Percentiles rank a stretch among this genome's conserved stretches.
Conservation (phyloP, 2,797 vertebrate genomes). For the Cirrhinus molitorella region DNA sequence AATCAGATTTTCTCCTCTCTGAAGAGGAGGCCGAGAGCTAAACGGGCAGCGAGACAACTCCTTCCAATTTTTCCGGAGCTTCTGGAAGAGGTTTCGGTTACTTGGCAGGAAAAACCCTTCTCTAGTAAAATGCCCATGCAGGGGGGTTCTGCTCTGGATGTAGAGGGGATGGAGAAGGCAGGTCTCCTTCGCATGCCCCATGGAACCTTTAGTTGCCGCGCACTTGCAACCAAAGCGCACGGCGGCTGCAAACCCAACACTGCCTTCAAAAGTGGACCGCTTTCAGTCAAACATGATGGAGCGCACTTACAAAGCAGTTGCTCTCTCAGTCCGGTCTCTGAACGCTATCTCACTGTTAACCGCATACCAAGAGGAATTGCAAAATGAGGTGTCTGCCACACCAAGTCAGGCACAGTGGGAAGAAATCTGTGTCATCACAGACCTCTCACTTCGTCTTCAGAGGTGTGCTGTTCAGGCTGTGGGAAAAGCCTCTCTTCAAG, state of each 20-base stretch:
- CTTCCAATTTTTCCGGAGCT: background rate
- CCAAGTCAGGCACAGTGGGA: constrained; percentile 1
- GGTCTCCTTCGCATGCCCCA: too few relatives aligned
- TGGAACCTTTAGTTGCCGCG: background rate
- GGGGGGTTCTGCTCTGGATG: too few relatives aligned
- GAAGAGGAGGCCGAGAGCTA: background rate
- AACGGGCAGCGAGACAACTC: background rate
- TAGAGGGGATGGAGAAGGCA: background rate
- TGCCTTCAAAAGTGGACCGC: background rate
- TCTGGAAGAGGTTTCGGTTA: background rate
- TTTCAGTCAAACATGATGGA: background rate
- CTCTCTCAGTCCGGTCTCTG: background rate
- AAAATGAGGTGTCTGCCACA: too few relatives aligned
- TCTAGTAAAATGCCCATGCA: too few relatives aligned
- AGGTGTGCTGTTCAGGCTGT: background rate
- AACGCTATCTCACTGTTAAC: background rate
- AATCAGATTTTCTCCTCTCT: background rate
- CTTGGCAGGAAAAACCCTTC: background rate
- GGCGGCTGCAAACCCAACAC: background rate
- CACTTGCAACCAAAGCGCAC: background rate
- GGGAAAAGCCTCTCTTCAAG: too few relatives aligned
- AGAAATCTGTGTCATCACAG: background rate
- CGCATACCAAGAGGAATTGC: background rate
- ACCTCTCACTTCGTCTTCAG: background rate
- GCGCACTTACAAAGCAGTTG: too few relatives aligned